Evolutionary conservation across 2,888 invertebrate species (phyloP).

Genomic region (Stomorhina lunata): DNA sequence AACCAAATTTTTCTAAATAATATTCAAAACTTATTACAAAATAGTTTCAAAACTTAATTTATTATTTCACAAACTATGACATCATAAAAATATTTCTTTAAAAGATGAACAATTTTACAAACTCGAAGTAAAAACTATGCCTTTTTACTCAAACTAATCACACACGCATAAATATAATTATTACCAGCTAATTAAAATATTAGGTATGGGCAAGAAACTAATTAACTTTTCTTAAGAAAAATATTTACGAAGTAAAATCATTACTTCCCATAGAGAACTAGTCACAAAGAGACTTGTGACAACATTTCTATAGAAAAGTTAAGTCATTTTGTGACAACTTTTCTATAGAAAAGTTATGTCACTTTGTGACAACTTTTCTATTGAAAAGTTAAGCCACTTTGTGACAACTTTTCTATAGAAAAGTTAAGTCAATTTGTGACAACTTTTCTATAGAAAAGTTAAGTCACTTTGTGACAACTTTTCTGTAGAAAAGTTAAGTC

Average conservation of each 20-base stretch:
- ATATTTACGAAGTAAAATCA: too few relatives aligned
- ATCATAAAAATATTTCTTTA: too few relatives aligned
- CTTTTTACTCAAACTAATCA: background rate
- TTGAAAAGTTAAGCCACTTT: background rate
- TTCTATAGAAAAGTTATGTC: background rate
- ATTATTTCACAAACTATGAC: too few relatives aligned
- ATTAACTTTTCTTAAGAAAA: too few relatives aligned
- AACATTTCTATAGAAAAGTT: background rate
- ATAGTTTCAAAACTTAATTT: too few relatives aligned
- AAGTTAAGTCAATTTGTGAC: background rate
- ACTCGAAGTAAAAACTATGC: background rate
- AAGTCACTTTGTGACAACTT: background rate
- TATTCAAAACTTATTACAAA: too few relatives aligned
- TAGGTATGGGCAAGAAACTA: background rate
- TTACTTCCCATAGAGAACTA: too few relatives aligned
- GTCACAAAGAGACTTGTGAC: background rate
- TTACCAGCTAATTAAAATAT: background rate
- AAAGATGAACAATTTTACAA: too few relatives aligned
- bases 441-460: too few relatives aligned
- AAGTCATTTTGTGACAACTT: background rate
- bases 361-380: background rate
- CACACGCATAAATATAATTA: background rate
- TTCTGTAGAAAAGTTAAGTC: background rate
- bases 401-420: background rate
- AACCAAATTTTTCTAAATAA: too few relatives aligned